A percentile compares a stretch with the other conserved stretches of the same genome.
phyloP scores from a whole-genome alignment of 2,888 invertebrate species.

The Pilophorus perplexus region DNA sequence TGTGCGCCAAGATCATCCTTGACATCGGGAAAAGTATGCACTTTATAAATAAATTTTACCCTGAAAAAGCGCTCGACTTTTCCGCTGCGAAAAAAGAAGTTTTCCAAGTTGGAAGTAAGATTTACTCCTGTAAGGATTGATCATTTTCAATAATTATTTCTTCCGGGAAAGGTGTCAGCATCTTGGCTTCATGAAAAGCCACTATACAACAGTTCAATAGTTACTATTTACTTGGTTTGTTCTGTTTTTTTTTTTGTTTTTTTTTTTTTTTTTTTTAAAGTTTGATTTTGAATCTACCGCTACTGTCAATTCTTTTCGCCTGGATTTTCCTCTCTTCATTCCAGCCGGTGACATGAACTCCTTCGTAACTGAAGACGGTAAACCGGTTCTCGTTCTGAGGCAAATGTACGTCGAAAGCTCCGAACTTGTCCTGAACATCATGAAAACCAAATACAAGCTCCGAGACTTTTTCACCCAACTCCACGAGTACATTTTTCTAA shows the following conservation, averaged over 20 bases:
- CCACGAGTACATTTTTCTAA: constrained; percentile 82
- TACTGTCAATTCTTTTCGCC: too few species aligned
- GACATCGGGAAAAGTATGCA: constrained; percentile 39
- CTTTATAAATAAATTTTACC: constrained; percentile 31
- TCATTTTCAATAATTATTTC: too few species aligned
- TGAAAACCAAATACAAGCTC: constrained; percentile 82
- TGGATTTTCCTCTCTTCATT: neutral
- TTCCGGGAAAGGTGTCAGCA: too few species aligned
- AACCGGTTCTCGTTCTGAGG: constrained; percentile 58
- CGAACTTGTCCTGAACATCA: constrained; percentile 76
- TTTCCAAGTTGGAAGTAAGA: constrained; percentile 24
- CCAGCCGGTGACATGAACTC: constrained; percentile 29
- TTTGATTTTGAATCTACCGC: too few species aligned
- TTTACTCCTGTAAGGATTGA: neutral
- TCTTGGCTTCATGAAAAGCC: too few species aligned
- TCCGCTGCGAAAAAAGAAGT: neutral
- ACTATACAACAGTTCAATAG: too few species aligned
- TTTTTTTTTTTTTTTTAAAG: too few species aligned
- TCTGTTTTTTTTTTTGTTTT: too few species aligned
- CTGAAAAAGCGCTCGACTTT: constrained; percentile 24
- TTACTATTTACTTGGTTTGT: too few species aligned
- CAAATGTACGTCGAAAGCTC: constrained; percentile 84
- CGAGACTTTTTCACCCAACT: constrained; percentile 88
- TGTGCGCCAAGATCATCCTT: constrained; percentile 31
- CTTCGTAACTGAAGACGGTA: constrained; percentile 25